Conservation (phyloP, 2,888 invertebrate species). For the Marronus borbonicus region DNA sequence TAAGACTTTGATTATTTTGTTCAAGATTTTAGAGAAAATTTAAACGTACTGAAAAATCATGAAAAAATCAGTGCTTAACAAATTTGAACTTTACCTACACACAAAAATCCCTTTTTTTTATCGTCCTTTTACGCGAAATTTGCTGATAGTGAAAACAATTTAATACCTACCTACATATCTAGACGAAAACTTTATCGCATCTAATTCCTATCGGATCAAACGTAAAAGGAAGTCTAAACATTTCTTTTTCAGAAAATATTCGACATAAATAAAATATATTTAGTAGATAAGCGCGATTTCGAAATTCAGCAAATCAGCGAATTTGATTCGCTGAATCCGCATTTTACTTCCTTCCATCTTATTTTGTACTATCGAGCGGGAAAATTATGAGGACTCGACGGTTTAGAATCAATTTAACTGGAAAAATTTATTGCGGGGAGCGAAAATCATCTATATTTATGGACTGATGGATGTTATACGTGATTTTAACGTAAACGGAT, state of each 20-base stretch:
- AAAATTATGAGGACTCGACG: conserved; percentile 34
- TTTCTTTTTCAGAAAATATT: conserved; percentile 4
- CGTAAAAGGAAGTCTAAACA: no score
- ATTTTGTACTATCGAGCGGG: conserved; percentile 15
- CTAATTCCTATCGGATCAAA: no score
- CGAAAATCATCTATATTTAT: conserved; percentile 18
- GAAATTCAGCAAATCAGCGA: conserved; percentile 26
- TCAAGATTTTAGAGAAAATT: no score
- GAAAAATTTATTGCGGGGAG: conserved; percentile 21
- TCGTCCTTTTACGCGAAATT: no score
- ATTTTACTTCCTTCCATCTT: conserved; percentile 22
- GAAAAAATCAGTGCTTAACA: no score
- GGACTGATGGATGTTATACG: conserved; percentile 6
- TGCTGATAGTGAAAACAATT: no score
- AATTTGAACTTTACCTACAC: no score
- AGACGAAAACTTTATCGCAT: no score
- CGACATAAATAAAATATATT: conserved; percentile 17
- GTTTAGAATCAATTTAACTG: conserved; percentile 31
- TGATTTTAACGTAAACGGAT: conserved; percentile 2
- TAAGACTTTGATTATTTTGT: no score
- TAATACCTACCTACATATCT: no score
- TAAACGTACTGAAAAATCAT: no score
- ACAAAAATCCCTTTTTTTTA: no score
- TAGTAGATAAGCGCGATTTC: conserved; percentile 2
- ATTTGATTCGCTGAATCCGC: conserved; percentile 4